Base-by-base conservation (phyloP, 2,888 invertebrate species). In the Acanthosoma haemorrhoidale region DNA sequence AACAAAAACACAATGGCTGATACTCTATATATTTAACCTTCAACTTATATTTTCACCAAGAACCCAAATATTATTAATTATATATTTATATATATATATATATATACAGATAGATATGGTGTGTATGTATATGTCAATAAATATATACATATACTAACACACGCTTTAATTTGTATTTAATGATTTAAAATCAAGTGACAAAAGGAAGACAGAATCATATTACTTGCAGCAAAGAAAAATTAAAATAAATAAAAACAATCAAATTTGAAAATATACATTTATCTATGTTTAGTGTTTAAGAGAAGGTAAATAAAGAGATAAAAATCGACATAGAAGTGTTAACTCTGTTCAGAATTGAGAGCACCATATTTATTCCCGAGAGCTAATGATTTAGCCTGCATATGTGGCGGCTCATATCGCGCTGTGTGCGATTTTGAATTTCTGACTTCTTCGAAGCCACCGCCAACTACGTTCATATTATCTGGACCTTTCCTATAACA, bases 321-420 rank as follows among this genome's bases (percentile, higher is more conserved):
- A n/a, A n/a, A n/a, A n/a, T 25, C 51, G 51, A 51, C 51, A 51
- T 25, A 51, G 51, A 16, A 38, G 38, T 38, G 64, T 73, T 70
- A 73, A 70, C 73, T 73, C 63, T 71, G 67, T 59, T 73, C 71
- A 4, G 63, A 63, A 21, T 73, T 61, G 34, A 87, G 80, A 72
- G 86, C 84, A 76, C 84, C 85, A 76, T 83, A 87, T 78, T 87
- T 87, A 80, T 87, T 87, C 75, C 85, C 87, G 76, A 87, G 80
- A 21, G 83, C 82, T 43, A 87, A 78, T 73, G 84, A 84, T 51
- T 71, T 71, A 70, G 69, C 69, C 9, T 72, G 51, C 25, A 70
- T 61, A 36, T 71, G 68, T 13, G 71, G 73, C 15, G 74, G 74
- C 16, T 69, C 39, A 25, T 72, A 72, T 4, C 76, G 71, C 11